Base-by-base conservation (phyloP, 2,888 invertebrate genomes). In the Eumerus sabulonum region DNA sequence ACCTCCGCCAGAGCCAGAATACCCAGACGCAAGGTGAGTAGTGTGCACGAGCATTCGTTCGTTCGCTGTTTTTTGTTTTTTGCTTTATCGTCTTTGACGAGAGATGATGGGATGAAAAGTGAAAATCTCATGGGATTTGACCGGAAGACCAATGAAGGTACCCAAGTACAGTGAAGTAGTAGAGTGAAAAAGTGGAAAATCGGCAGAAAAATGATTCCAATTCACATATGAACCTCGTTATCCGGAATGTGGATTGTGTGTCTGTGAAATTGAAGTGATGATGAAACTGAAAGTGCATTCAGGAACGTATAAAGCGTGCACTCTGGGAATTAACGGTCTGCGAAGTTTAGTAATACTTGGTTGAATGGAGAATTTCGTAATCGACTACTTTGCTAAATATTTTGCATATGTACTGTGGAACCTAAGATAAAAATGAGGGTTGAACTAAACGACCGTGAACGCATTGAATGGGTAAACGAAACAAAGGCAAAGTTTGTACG, bases 1-100 rank as follows among this genome's bases (percentile, higher is more conserved):
- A 14, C 96, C 96, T 54, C 96, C 96, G 67, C 95, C 96, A 85
- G 96, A 96, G 88, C 94, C 93, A 35, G 95, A 95, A 85, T 91
- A 93, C 85, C 92, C 92, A 40, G 91, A 92, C 16, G 92, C 94
- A 16, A 93, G 91, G 86, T 92, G 87, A 86, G 90, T 88, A 11
- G 50, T n/a, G 50, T 67, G 1, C 9, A 59, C 18, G 50, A 36
- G n/a, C n/a, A n/a, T n/a, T n/a, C n/a, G n/a, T n/a, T n/a, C n/a
- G n/a, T n/a, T n/a, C n/a, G n/a, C n/a, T n/a, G n/a, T n/a, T n/a
- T 44, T 1, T 38, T 17, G 1, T 56, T 19, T 53, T 54, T 27
- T 48, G n/a, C 12, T 13, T 13, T 13, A 35, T 54, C 27, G 9
- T 53, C 27, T 18, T 53, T 17, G 53, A 36, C 42, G 51, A n/a